These are phyloP conservation scores for Steatornis caripensis DNA, from an alignment of 2,113 vertebrate species.

Conservation along the genomic window DNA sequence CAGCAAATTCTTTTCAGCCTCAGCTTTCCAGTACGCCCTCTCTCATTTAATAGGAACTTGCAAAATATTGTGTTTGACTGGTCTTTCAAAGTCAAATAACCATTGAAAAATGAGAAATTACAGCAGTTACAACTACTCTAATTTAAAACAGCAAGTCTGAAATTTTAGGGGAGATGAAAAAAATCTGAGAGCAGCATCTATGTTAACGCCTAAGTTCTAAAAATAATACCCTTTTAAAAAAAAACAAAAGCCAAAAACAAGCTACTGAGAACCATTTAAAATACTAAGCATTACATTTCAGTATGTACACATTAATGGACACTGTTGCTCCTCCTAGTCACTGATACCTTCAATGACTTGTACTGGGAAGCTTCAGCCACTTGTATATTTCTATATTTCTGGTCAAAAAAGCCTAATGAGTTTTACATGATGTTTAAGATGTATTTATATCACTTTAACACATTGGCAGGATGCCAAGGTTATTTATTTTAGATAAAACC, in stretches of 20 bases:
- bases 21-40: constrained; percentile 30
- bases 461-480: background rate
- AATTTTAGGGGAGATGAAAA: background rate
- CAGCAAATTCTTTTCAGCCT: constrained; percentile 38
- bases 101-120: background rate
- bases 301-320: background rate
- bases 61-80: background rate
- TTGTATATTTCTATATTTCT: background rate
- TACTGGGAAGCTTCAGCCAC: background rate
- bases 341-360: background rate
- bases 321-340: background rate
- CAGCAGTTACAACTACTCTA: background rate
- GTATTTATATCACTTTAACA: background rate
- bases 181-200: background rate
- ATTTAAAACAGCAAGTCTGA: background rate
- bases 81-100: background rate
- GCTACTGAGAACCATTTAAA: background rate
- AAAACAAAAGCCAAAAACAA: background rate
- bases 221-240: background rate
- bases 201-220: background rate
- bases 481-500: background rate
- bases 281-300: background rate
- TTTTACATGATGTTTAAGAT: background rate
- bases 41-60: background rate
- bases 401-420: background rate